phyloP scores from a whole-genome alignment of 2,113 vertebrate species.

The Bagarius yarrelli region DNA sequence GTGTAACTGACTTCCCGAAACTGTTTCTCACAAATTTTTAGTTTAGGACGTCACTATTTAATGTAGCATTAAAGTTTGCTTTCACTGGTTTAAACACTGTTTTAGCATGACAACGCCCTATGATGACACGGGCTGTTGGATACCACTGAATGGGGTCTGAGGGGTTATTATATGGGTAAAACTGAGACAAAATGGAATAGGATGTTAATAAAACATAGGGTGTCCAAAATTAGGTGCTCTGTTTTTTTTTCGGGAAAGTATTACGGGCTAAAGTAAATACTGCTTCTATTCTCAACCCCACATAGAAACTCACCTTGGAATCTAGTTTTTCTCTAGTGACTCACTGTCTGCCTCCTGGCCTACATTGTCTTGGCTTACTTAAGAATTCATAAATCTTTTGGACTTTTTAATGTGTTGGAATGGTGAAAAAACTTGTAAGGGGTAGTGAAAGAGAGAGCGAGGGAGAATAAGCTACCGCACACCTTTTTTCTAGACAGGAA shows the following conservation, averaged over 20 bases:
- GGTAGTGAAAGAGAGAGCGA: neutral
- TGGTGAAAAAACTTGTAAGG: neutral
- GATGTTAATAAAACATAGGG: neutral
- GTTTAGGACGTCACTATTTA: no score
- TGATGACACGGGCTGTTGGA: no score
- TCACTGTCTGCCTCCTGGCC: slow-evolving; percentile 23
- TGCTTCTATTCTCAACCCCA: slow-evolving; percentile 8
- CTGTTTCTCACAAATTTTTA: no score
- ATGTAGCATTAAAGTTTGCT: no score
- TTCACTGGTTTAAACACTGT: no score
- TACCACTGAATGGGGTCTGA: no score
- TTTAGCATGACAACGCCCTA: no score
- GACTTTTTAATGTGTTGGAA: slow-evolving; percentile 24
- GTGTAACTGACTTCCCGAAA: no score
- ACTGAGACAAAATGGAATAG: no score
- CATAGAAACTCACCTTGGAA: neutral
- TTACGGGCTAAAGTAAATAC: slow-evolving; percentile 1
- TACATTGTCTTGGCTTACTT: slow-evolving; percentile 24
- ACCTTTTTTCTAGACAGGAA: slow-evolving; percentile 6
- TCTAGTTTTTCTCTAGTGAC: slow-evolving; percentile 18
- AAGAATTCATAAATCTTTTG: slow-evolving; percentile 9
- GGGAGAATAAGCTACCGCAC: neutral
- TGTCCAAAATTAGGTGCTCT: neutral
- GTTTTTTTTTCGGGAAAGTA: neutral
- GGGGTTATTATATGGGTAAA: no score